Base-by-base conservation (phyloP, 2,888 invertebrate genomes). In the Thereva unica region DNA sequence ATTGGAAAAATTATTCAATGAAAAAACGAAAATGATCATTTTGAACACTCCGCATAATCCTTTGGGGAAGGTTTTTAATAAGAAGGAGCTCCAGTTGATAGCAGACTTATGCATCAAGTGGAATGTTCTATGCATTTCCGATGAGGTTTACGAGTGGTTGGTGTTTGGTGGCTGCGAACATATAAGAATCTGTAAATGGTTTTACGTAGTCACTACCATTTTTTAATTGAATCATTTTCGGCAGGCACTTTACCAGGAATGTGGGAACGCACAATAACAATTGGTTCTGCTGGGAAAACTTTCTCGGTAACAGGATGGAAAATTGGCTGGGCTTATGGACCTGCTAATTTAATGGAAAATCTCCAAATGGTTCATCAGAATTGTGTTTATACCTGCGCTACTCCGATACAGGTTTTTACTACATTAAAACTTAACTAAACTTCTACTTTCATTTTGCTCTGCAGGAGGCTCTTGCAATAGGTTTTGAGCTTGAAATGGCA, bases 31-130 rank as follows among this genome's bases (percentile, higher is more conserved):
- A 84, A 89, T 92, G 80, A 89, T 99, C 2, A 91, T 99, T 64
- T 74, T 98, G n/a, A 99, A 98, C 81, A 97, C 97, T 0, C 99
- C 99, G 0, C 93, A 99, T 80, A 99, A 99, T 82, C 99, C 99
- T 0, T 80, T 95, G 0, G 99, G 99, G 52, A 99, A 99, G 83
- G 92, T 96, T 4, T 81, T 80, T 40, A 73, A 74, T 67, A 72
- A 73, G 1, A 80, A 86, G 2, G 94, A 95, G 78, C 77, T 94
- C 71, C 83, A 87, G 72, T 77, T 86, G 70, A 92, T 99, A 72
- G 96, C 96, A 0, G 84, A 90, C 71, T 82, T 99, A 67, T 97
- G 97, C 78, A 91, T 91, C 77, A 93, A 97, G 76, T 90, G 94
- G 85, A 90, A 99, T 78, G 91, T 92, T 4, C 82, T 99, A 6